Conservation (phyloP, 2,888 invertebrate genomes). For the Rhaphigaster nebulosa region DNA sequence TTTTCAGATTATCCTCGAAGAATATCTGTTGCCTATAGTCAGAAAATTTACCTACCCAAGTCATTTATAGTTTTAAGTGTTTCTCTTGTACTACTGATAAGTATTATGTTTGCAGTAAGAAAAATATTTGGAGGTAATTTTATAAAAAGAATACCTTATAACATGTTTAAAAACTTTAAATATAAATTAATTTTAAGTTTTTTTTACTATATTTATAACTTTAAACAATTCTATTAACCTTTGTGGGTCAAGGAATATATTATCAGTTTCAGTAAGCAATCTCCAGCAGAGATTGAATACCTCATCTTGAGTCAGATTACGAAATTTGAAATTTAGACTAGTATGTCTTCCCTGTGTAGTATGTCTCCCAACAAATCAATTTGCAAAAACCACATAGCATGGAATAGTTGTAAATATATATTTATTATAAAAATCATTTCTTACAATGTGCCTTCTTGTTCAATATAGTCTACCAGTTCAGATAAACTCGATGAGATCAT, state of each 20-base stretch:
- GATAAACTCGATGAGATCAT: no score
- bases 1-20: constrained; percentile 37
- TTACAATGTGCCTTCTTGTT: no score
- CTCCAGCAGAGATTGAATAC: background rate
- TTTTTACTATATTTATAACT: background rate
- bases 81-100: constrained; percentile 12
- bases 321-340: background rate
- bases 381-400: no score
- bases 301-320: background rate
- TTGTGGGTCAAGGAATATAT: background rate
- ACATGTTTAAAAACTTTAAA: background rate
- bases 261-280: background rate
- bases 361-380: background rate
- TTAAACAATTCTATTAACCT: background rate
- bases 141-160: background rate
- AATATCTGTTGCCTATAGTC: constrained; percentile 39
- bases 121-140: constrained; percentile 53
- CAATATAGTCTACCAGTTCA: no score
- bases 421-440: no score
- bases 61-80: constrained; percentile 35
- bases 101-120: constrained; percentile 3
- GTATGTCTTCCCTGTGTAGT: no score
- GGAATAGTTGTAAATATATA: no score
- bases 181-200: background rate
- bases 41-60: constrained; percentile 47